These are phyloP conservation scores for Aelia acuminata DNA, from an alignment of 2,888 invertebrate species.

Conservation along the genomic window DNA sequence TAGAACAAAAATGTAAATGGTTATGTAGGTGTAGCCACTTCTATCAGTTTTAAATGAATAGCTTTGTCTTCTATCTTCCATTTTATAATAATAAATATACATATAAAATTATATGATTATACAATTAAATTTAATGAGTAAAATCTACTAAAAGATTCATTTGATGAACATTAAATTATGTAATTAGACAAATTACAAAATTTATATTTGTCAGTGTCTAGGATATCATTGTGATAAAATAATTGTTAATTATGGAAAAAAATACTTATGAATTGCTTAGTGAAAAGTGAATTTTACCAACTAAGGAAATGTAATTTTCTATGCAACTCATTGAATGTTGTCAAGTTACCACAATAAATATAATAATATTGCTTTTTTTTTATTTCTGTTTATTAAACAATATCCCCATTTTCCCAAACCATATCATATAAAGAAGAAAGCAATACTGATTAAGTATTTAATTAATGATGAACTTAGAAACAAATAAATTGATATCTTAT, in stretches of 20 bases:
- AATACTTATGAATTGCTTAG: not conserved
- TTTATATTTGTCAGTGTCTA: not conserved
- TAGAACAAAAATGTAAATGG: not conserved
- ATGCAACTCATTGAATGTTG: conserved; percentile 26
- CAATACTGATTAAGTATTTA: not conserved
- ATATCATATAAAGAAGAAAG: not conserved
- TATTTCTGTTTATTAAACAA: not conserved
- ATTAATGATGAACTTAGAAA: not conserved
- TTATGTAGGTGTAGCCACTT: not conserved
- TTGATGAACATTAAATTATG: not conserved
- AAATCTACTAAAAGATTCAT: not conserved
- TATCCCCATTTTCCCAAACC: not conserved
- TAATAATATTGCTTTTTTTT: conserved; percentile 32
- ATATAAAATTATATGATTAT: not conserved
- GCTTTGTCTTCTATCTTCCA: not conserved
- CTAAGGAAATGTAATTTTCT: conserved; percentile 23
- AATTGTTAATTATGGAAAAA: not conserved
- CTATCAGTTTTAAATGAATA: not conserved
- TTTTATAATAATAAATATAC: not conserved
- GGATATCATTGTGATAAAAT: conserved; percentile 14
- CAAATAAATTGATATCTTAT: too few species aligned
- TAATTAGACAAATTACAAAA: not conserved
- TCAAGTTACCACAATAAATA: conserved; percentile 38
- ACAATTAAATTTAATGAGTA: not conserved
- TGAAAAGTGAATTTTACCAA: not conserved